These are phyloP conservation scores for Vicugna pacos DNA, from an alignment of 2,113 vertebrate species.

Conservation along the genomic window DNA sequence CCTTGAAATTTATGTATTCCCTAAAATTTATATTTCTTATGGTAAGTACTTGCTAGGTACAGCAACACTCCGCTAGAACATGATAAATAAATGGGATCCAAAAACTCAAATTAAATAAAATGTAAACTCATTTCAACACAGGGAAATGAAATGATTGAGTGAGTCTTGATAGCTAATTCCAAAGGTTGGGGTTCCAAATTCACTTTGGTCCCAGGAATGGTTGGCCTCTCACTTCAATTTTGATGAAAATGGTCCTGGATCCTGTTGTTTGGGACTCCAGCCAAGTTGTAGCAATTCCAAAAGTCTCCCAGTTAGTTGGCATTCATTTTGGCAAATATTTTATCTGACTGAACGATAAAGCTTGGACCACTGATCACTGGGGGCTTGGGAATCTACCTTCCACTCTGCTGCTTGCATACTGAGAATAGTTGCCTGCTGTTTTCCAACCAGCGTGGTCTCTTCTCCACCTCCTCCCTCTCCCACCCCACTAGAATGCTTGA, in stretches of 20 bases:
- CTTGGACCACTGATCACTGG: not conserved
- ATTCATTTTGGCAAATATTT: not conserved
- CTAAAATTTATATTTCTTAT: not conserved
- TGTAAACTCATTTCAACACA: not conserved
- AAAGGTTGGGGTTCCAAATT: not conserved
- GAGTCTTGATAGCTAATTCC: not conserved
- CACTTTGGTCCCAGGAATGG: not conserved
- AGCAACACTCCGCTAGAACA: not conserved
- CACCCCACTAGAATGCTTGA: not conserved
- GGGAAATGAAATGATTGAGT: not conserved
- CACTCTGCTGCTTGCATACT: not conserved
- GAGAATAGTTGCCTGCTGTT: not conserved
- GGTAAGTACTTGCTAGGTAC: not conserved
- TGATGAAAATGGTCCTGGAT: not conserved
- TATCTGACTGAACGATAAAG: not conserved
- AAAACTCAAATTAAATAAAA: slow-evolving; percentile 2
- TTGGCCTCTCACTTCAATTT: not conserved
- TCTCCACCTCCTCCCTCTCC: not conserved
- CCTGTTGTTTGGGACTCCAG: not conserved
- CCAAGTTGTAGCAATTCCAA: not conserved
- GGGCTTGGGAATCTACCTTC: not conserved
- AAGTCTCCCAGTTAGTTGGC: not conserved
- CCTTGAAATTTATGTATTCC: not conserved
- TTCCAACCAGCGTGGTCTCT: slow-evolving; percentile 20
- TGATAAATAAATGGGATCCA: not conserved